phyloP scores from a whole-genome alignment of 2,113 vertebrate genomes.

The Solea senegalensis region DNA sequence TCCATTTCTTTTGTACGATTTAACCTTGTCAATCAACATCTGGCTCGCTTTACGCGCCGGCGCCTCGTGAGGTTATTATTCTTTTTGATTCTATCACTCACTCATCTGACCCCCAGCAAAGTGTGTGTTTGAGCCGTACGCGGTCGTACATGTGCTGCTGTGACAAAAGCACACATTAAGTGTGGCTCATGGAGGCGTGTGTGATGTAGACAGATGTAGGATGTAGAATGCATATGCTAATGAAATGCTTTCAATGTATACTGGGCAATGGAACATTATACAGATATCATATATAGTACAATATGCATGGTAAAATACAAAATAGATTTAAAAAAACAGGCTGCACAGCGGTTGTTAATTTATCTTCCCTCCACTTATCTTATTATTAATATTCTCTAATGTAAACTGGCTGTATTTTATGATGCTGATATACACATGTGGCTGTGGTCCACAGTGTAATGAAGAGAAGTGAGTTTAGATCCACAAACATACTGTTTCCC shows the following conservation, averaged over 20 bases:
- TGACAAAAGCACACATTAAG: background rate
- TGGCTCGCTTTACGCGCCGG: no score
- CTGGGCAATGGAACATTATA: background rate
- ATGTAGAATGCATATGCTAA: background rate
- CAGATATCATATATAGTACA: background rate
- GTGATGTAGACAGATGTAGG: background rate
- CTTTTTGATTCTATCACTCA: background rate
- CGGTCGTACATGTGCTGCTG: no score
- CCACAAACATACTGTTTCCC: conserved; percentile 4
- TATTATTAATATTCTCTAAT: background rate
- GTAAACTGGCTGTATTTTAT: background rate
- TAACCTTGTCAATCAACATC: no score
- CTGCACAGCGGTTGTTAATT: no score
- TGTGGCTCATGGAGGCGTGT: no score
- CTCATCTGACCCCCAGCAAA: background rate
- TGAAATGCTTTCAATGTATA: background rate
- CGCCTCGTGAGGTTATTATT: no score
- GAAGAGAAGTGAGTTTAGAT: conserved; percentile 15
- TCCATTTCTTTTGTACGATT: no score
- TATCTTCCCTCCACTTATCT: background rate
- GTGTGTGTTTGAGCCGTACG: no score
- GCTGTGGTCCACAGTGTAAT: background rate
- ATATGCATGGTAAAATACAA: no score
- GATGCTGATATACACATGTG: background rate
- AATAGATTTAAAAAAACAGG: background rate